Base-by-base conservation (phyloP, 2,888 invertebrate genomes). In the Neoaliturus tenellus region DNA sequence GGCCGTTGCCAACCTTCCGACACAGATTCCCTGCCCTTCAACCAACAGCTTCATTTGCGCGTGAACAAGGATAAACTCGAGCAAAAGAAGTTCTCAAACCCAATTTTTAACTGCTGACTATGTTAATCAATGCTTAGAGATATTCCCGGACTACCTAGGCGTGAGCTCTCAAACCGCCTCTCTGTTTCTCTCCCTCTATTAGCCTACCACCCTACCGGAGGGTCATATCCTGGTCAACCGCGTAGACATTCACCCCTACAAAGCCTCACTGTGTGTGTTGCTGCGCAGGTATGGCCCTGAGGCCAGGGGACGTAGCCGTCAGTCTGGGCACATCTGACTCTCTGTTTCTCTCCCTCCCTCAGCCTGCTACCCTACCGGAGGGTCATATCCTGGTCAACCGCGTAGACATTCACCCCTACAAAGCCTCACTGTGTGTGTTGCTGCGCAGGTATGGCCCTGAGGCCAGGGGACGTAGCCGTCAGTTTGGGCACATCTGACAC, bases 271-370 rank as follows among this genome's bases (percentile, higher is more conserved):
- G 82, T 98, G 98, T n/a, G n/a, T n/a, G 96, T 48, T 51, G 51
- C n/a, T 81, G 81, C 85, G 20, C 90, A 93, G 97, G 97, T 6
- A 95, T 98, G 92, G 93, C 95, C 48, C 92, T 98, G 4, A 93
- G 93, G 20, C 91, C 95, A 44, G 95, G 95, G 81, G 98, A 98
- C 92, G 92, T 98, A 25, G 97, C 96, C 0, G 94, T 98, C 67
- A 97, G 97, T 88, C 91, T 98, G 83, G 98, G 99, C 6, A 99
- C 99, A 0, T 96, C n/a, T n/a, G 99, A 99, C 91, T 98, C 98
- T 0, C 90, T 98, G 0, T 96, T 99, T 89, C 91, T 96, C 84
- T 96, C 96, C 91, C 91, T 98, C 6, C 91, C 93, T 31, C 91
- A 94, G 39, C 94, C 96, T 0, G 93, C 93, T 71, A 92, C 93